phyloP scores from a whole-genome alignment of 1,140 invertebrate species.

The Euglossa dilemma region DNA sequence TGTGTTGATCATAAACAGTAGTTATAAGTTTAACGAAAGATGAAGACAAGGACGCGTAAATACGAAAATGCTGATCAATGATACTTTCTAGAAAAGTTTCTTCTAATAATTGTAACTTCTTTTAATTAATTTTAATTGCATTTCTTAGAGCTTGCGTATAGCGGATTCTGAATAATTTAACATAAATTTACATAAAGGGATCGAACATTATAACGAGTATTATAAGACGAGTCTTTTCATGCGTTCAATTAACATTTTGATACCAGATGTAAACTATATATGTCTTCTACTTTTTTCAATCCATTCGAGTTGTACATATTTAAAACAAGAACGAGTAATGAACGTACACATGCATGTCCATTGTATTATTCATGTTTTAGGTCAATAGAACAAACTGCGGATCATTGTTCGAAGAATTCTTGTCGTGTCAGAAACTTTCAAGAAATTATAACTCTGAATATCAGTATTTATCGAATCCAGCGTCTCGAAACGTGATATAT shows the following conservation, averaged over 20 bases:
- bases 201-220: not conserved
- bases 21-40: not conserved
- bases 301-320: not conserved
- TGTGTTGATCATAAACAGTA: not conserved
- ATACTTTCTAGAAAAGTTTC: not conserved
- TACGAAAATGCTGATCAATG: not conserved
- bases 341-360: not conserved
- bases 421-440: not conserved
- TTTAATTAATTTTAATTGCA: no score
- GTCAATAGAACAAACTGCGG: constrained; percentile 35
- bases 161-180: not conserved
- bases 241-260: not conserved
- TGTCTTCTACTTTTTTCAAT: not conserved
- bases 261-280: not conserved
- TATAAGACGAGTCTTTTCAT: not conserved
- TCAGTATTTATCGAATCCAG: constrained; percentile 25
- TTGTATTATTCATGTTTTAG: constrained; percentile 1
- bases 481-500: not conserved
- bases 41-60: no score
- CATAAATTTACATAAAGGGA: not conserved
- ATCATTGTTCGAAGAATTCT: constrained; percentile 14
- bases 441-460: not conserved
- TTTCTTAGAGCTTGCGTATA: no score
- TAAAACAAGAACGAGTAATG: not conserved
- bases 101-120: no score